Conservation (phyloP, 2,797 vertebrate species). For the Bradypodion pumilum region DNA sequence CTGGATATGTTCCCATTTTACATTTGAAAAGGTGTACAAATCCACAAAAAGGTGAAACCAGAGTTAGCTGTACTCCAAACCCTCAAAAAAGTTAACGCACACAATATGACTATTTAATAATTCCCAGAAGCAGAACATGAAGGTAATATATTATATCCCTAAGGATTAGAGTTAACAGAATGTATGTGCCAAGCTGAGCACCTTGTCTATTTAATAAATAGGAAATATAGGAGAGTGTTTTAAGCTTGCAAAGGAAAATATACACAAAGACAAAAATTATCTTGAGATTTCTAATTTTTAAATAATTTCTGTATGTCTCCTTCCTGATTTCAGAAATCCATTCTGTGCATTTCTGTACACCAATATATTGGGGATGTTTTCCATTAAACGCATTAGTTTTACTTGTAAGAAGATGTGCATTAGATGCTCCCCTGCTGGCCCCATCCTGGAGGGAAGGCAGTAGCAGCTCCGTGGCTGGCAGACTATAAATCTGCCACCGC, state of each 20-base stretch:
- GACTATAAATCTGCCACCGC: too few species aligned
- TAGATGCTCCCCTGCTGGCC: too few species aligned
- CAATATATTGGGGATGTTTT: background rate
- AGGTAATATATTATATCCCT: slow-evolving; percentile 46
- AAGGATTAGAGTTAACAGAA: slow-evolving; percentile 34
- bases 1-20: slow-evolving; percentile 42
- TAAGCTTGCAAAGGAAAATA: slow-evolving; percentile 29
- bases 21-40: slow-evolving; percentile 45
- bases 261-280: rapidly evolving
- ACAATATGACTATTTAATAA: slow-evolving; percentile 39
- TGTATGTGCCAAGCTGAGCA: background rate
- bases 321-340: background rate
- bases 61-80: slow-evolving; percentile 2
- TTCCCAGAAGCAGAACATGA: slow-evolving; percentile 25
- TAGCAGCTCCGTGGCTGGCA: too few species aligned
- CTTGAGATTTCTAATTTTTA: background rate
- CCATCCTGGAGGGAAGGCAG: too few species aligned
- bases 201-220: background rate
- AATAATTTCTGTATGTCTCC: background rate
- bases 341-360: background rate
- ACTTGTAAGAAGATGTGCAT: background rate
- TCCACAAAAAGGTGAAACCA: slow-evolving; percentile 31
- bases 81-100: slow-evolving; percentile 33
- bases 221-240: slow-evolving; percentile 4
- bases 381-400: background rate